Evolutionary conservation across 2,113 vertebrate genomes (phyloP).

Genomic region (Podarcis cretensis): DNA sequence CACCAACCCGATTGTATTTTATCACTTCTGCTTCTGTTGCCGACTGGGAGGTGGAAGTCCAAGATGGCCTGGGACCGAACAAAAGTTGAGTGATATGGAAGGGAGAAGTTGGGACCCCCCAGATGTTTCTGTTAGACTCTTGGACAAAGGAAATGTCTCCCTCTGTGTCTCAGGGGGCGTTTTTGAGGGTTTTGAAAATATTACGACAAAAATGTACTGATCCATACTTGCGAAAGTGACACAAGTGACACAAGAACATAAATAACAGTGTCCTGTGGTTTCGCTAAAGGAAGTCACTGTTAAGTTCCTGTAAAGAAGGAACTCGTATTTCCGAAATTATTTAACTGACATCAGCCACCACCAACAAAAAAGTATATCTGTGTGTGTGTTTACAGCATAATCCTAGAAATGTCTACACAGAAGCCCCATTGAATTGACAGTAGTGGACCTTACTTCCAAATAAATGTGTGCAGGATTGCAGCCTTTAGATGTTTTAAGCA

Average conservation of each 20-base stretch:
- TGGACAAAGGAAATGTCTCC: constrained; percentile 35
- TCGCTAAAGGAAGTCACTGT: constrained; percentile 30
- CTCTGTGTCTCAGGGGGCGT: constrained; percentile 12
- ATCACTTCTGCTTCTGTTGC: constrained; percentile 71
- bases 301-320: constrained; percentile 57
- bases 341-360: constrained; percentile 49
- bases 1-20: constrained; percentile 52
- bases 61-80: constrained; percentile 61
- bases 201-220: not conserved
- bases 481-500: too few species aligned
- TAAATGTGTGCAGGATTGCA: too few species aligned
- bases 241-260: constrained; percentile 18
- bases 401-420: too few species aligned
- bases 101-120: constrained; percentile 23
- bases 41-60: constrained; percentile 55
- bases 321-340: constrained; percentile 59
- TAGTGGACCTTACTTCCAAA: too few species aligned
- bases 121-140: constrained; percentile 47
- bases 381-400: too few species aligned
- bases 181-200: constrained; percentile 3
- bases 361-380: not conserved
- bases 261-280: not conserved
- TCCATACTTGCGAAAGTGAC: constrained; percentile 29
- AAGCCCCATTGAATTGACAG: too few species aligned
- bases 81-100: constrained; percentile 46